phyloP scores from a whole-genome alignment of 2,113 vertebrate species.

The Talpa occidentalis region DNA sequence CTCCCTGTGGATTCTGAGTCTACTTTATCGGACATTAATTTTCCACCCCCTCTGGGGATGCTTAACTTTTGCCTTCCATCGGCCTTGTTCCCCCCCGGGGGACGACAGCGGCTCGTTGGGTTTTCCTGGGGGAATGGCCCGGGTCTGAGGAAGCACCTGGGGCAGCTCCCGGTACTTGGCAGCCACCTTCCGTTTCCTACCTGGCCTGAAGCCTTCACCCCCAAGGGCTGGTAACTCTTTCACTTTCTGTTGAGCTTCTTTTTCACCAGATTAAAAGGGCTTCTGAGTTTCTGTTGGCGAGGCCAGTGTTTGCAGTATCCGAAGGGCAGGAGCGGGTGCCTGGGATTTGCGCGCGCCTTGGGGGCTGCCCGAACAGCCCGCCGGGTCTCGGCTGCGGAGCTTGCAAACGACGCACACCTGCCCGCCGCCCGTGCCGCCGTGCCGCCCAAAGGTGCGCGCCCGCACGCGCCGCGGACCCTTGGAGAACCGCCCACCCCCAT shows the following conservation, averaged over 20 bases:
- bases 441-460: no score
- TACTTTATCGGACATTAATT: background rate
- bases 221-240: background rate
- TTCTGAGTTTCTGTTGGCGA: conserved; percentile 61
- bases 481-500: background rate
- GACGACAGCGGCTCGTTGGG: background rate
- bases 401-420: background rate
- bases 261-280: conserved; percentile 33
- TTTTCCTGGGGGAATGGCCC: background rate
- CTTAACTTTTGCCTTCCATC: background rate
- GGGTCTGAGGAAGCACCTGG: background rate
- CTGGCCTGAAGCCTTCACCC: background rate
- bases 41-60: background rate
- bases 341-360: background rate
- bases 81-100: background rate
- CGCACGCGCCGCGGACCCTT: no score
- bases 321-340: background rate
- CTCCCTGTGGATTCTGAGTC: background rate
- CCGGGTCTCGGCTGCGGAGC: background rate
- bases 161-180: background rate
- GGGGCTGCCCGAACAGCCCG: background rate
- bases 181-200: background rate
- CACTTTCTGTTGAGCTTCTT: conserved; percentile 27
- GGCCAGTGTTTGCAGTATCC: background rate
- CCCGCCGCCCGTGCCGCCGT: no score